phyloP scores from a whole-genome alignment of 2,888 invertebrate species.

The Phyllotreta cruciferae region DNA sequence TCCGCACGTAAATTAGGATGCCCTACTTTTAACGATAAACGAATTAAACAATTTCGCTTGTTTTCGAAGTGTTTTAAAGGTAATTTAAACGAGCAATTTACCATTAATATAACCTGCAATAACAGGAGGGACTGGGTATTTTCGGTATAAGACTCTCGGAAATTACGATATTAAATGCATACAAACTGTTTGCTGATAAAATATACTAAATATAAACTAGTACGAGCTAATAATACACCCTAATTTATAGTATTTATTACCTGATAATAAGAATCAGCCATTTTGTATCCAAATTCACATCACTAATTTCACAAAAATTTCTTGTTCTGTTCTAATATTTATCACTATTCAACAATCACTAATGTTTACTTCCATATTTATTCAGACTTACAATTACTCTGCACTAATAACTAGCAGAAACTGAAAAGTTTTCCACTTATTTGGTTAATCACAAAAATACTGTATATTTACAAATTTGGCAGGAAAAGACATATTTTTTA shows the following conservation, averaged over 20 bases:
- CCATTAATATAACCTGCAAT: slow-evolving; percentile 26
- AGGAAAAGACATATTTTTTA: slow-evolving; percentile 32
- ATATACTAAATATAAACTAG: too few relatives aligned
- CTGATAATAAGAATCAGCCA: slow-evolving; percentile 73
- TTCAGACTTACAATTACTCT: slow-evolving; percentile 18
- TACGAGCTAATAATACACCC: too few relatives aligned
- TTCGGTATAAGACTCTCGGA: slow-evolving; percentile 11
- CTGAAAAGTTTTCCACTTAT: slow-evolving; percentile 10
- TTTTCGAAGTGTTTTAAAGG: slow-evolving; percentile 8
- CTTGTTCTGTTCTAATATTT: slow-evolving; percentile 27
- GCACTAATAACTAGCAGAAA: slow-evolving; percentile 1
- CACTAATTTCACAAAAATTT: slow-evolving; percentile 32
- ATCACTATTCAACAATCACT: slow-evolving; percentile 27
- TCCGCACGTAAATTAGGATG: slow-evolving; percentile 5
- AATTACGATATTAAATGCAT: not conserved
- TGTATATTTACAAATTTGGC: slow-evolving; percentile 40
- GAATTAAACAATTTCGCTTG: not conserved
- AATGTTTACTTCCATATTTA: slow-evolving; percentile 19
- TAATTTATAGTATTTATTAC: slow-evolving; percentile 57
- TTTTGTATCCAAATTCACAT: slow-evolving; percentile 59
- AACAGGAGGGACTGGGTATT: not conserved
- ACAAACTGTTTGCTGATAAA: not conserved
- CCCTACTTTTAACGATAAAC: slow-evolving; percentile 9
- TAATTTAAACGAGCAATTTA: slow-evolving; percentile 1
- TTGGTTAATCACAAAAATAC: slow-evolving; percentile 20